Evolutionary conservation across 2,113 vertebrate species (phyloP).

Genomic region (Arizona elegans): DNA sequence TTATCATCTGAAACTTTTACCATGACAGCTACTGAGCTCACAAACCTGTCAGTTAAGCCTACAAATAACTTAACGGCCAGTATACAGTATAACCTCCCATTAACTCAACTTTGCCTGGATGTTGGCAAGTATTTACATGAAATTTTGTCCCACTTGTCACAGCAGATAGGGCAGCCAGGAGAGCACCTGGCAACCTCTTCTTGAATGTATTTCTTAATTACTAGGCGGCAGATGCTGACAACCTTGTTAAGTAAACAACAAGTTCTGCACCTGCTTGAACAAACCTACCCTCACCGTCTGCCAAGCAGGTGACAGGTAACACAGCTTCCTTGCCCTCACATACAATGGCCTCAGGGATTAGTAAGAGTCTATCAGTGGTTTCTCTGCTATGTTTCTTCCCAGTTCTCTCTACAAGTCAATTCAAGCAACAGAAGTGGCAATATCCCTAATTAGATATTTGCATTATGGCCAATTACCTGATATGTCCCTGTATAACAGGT

Average conservation of each 20-base stretch:
- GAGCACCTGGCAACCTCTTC: slow-evolving; percentile 73
- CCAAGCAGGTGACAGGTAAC: slow-evolving; percentile 38
- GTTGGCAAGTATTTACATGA: slow-evolving; percentile 71
- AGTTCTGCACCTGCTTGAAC: slow-evolving; percentile 67
- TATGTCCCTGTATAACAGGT: neutral
- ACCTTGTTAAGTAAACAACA: slow-evolving; percentile 73
- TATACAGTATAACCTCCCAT: slow-evolving; percentile 57
- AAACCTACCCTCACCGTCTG: slow-evolving; percentile 33
- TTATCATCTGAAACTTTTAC: slow-evolving; percentile 32
- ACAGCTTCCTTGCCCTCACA: slow-evolving; percentile 8
- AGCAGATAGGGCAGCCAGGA: slow-evolving; percentile 45
- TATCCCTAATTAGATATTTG: slow-evolving; percentile 41
- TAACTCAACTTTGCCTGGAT: slow-evolving; percentile 57
- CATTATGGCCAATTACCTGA: slow-evolving; percentile 33
- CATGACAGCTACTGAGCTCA: neutral
- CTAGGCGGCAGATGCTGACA: slow-evolving; percentile 47
- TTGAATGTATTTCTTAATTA: slow-evolving; percentile 66
- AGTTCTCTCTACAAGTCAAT: neutral
- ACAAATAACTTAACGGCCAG: slow-evolving; percentile 60
- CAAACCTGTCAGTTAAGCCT: slow-evolving; percentile 57
- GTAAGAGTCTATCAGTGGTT: slow-evolving; percentile 9
- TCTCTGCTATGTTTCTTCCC: neutral
- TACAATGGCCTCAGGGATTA: slow-evolving; percentile 29
- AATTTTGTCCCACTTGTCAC: slow-evolving; percentile 59
- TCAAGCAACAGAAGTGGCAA: slow-evolving; percentile 17